Conservation (phyloP, 1,140 invertebrate species). For the Chironomus striatipennis region DNA sequence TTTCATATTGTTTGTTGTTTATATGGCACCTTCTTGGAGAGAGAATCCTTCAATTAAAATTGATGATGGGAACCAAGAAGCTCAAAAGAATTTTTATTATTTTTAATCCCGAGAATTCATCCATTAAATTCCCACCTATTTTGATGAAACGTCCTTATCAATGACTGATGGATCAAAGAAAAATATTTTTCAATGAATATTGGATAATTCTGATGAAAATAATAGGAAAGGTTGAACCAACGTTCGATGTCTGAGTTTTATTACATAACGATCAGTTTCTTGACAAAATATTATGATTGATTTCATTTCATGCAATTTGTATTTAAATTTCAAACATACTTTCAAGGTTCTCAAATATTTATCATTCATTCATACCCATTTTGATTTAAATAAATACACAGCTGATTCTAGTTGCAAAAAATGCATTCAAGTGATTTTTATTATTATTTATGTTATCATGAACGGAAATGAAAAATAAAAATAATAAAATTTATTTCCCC, state of each 20-base stretch:
- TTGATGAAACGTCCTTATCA: neutral
- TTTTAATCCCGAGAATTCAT: neutral
- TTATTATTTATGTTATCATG: neutral
- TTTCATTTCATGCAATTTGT: neutral
- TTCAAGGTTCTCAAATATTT: neutral
- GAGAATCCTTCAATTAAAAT: neutral
- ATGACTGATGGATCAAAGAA: too few relatives aligned
- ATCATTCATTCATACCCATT: neutral
- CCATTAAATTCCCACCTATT: neutral
- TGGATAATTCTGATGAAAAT: too few relatives aligned
- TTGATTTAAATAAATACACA: neutral
- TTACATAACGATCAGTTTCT: too few relatives aligned
- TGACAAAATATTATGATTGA: neutral
- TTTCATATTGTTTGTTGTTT: slow-evolving; percentile 6
- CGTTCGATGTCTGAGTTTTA: too few relatives aligned
- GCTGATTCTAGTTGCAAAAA: neutral
- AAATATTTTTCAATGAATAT: neutral
- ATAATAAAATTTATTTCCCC: neutral
- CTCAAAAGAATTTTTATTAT: neutral
- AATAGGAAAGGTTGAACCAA: too few relatives aligned
- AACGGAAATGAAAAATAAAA: neutral
- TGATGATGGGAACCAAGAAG: neutral
- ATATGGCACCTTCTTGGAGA: neutral
- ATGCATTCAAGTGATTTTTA: neutral
- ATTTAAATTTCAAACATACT: neutral